Base-by-base conservation (phyloP, 2,797 vertebrate species). In the Eremophila alpestris region DNA sequence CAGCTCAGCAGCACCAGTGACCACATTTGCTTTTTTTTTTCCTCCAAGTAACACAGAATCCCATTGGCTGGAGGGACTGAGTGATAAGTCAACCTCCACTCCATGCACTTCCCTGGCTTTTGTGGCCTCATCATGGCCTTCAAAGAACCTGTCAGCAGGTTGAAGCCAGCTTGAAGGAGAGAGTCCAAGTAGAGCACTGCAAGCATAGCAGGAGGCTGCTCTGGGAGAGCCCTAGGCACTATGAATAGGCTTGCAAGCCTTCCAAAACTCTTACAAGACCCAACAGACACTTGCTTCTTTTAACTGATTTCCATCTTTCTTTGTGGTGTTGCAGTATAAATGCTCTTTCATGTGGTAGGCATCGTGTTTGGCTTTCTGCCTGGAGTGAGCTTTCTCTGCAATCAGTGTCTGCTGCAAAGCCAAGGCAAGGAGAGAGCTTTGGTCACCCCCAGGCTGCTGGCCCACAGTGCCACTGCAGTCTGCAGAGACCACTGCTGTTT, bases 201-300 rank as follows among this genome's bases (percentile, higher is more conserved):
- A 71, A 0, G 0, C 73, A 1, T 91, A 93, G 89, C 93, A 91
- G 90, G 80, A 94, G 93, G 34, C 83, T 95, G 38, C 91, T 94
- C 83, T 91, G 85, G 83, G 80, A 96, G 94, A 94, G 91, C 93
- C 91, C 83, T 73, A 62, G 90, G 93, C 51, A 0, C 62, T 81
- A 40, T 90, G 89, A 96, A 94, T 94, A 95, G 76, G 26, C 65
- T 96, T 91, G 87, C n/a, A 17, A 92, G 64, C 71, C 67, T 95
- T 96, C 94, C 96, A 95, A 36, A 94, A 93, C 77, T 84, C 92
- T 94, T 96, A 83, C 94, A 96, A 94, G 96, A 96, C 93, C 83
- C 30, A 95, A 92, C 94, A 96, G 93, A 96, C 90, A 90, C 88
- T 96, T 94, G 81, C 67, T 94, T 93, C 90, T 95, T 95, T 95